Evolutionary conservation across 2,888 invertebrate species (phyloP).

Genomic region (Morpho achilles): DNA sequence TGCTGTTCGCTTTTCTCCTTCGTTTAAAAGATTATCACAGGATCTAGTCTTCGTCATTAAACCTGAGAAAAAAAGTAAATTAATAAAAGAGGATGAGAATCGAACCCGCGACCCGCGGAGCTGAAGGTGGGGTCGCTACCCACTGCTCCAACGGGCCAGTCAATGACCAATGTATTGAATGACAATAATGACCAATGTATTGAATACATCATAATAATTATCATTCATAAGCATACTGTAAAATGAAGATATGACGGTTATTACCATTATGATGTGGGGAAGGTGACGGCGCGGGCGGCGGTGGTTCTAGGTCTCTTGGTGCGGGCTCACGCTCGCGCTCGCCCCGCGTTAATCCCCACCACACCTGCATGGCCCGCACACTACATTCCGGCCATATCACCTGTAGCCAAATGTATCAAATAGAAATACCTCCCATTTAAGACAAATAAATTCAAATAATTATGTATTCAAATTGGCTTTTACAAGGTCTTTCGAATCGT

Average conservation of each 20-base stretch:
- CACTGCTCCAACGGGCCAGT: too few species aligned
- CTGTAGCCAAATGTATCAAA: constrained; percentile 54
- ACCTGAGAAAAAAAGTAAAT: constrained; percentile 46
- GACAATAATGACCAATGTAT: too few species aligned
- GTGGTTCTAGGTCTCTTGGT: constrained; percentile 25
- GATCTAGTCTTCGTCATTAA: constrained; percentile 91
- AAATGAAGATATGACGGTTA: too few species aligned
- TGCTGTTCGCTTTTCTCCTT: constrained; percentile 76
- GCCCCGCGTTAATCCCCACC: constrained; percentile 92
- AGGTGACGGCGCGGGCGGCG: constrained; percentile 42
- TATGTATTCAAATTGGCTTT: too few species aligned
- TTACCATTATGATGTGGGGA: constrained; percentile 35
- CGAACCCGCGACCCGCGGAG: too few species aligned
- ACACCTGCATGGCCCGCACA: constrained; percentile 89
- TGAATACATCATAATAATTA: too few species aligned
- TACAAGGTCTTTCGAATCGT: too few species aligned
- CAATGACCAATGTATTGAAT: too few species aligned
- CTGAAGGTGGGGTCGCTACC: too few species aligned
- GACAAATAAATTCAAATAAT: too few species aligned
- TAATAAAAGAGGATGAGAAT: too few species aligned
- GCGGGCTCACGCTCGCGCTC: constrained; percentile 39
- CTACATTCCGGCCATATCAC: constrained; percentile 93
- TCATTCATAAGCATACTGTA: too few species aligned
- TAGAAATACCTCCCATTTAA: neutral
- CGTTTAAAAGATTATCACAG: constrained; percentile 88